Evolutionary conservation across 2,113 vertebrate species (phyloP).

Genomic region (Parotia lawesii): DNA sequence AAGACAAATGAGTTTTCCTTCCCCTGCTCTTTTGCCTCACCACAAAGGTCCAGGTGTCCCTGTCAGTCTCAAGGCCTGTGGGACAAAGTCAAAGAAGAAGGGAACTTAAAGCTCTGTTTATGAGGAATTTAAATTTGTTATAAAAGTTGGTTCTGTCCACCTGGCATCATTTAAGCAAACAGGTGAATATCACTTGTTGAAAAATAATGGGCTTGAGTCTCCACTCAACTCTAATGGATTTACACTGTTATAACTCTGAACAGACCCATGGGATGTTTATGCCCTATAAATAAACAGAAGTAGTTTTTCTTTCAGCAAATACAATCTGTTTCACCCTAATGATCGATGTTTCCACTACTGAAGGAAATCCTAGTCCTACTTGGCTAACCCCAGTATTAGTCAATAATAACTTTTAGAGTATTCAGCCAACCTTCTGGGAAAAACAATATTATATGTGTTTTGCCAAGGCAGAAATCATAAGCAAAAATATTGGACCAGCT

Average conservation of each 20-base stretch:
- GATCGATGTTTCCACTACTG: background rate
- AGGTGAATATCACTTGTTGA: slow-evolving; percentile 16
- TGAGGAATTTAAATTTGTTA: slow-evolving; percentile 33
- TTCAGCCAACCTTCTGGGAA: background rate
- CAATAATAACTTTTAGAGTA: background rate
- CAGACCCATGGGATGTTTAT: background rate
- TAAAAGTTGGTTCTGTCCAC: slow-evolving; percentile 9
- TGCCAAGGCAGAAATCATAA: slow-evolving; percentile 30
- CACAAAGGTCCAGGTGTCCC: background rate
- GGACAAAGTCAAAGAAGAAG: background rate
- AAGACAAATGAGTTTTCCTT: background rate
- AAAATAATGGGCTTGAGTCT: background rate
- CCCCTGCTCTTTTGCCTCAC: background rate
- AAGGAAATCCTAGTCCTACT: slow-evolving; percentile 2
- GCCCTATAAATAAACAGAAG: slow-evolving; percentile 33
- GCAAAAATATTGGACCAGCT: slow-evolving; percentile 33
- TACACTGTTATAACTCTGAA: background rate
- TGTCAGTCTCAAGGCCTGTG: background rate
- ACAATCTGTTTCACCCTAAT: slow-evolving; percentile 10
- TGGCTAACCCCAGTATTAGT: slow-evolving; percentile 24
- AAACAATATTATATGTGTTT: background rate
- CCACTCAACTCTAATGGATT: background rate
- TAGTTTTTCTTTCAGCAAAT: slow-evolving; percentile 45
- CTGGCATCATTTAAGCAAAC: slow-evolving; percentile 42
- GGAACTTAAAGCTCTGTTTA: slow-evolving; percentile 26